Evolutionary conservation across 35 echinoderm and acorn worm genomes (phyloP), one percentile per base, ranked within the genome.

Genomic region (Diadema setosum): DNA sequence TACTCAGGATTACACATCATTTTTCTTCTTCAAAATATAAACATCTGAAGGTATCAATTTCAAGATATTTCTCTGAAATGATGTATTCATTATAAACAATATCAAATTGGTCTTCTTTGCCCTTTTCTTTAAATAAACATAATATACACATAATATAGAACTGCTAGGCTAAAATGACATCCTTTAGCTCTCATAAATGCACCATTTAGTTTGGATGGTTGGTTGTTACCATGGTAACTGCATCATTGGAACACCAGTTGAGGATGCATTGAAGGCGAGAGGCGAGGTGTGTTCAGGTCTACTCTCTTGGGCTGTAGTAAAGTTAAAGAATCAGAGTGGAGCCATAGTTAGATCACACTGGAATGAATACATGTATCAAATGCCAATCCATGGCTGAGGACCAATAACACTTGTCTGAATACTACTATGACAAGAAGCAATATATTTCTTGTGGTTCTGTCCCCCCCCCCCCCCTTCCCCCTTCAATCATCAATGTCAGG

Each of bases 71-170:
- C 48, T 52, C 48, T 52, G 9, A 52, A 52, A 52, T 52, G n/a
- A 9, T 52, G 48, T 52, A 11, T n/a, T n/a, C n/a, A n/a, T 11
- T 78, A 78, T 78, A 78, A 78, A 78, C 73, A 78, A 78, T 78
- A 78, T 42, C 37, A 78, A 44, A 78, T 78, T 78, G 73, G 73
- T 78, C 73, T 78, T 78, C 40, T 78, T 52, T 9, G n/a, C 30
- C 37, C 63, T 67, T 34, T 78, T 78, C 40, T 41, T 78, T 78
- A 42, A 78, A 78, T 78, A 78, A 78, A 78, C 73, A 44, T 78
- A 78, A 78, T 78, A 78, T 78, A 78, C 73, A 78, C 73, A 78
- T 78, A 78, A 42, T 41, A 78, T 78, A 78, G 73, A 78, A 78
- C 44, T 78, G 73, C 73, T 78, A 78, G 73, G 73, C 73, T 78